Evolutionary conservation across 1,140 invertebrate species (phyloP), one percentile per base, ranked within the genome.

Genomic region (Ladona fulva): DNA sequence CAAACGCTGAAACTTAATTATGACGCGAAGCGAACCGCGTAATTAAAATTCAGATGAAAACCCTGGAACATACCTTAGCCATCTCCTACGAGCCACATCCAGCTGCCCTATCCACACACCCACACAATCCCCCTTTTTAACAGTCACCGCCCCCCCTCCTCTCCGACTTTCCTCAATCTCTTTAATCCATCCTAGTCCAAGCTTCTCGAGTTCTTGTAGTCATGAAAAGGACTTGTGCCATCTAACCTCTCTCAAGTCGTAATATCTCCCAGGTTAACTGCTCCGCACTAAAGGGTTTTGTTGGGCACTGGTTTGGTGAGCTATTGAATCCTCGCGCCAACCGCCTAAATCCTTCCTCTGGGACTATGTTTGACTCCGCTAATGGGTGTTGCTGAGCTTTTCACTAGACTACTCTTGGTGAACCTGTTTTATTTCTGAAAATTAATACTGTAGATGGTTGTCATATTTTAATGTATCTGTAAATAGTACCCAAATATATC

Each of bases 41-140:
- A 66, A 66, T 66, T 66, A 66, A 66, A 66, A 66, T 66, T 66
- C 52, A 66, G n/a, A 66, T 66, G 52, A 66, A 66, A 66, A 66
- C 52, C 52, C 52, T 66, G 52, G 52, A 22, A 66, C 52, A 66
- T 66, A 66, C 52, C 52, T 66, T 12, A 66, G n/a, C 52, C 52
- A 66, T 66, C 52, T 22, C 16, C 52, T 19, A 22, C n/a, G 3
- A 66, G n/a, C 52, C 52, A 66, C 52, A 16, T 66, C 52, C 52
- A 66, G 52, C 52, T 66, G 52, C 52, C 44, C 44, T 19, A 52
- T 10, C 44, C 52, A 66, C n/a, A 66, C 52, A 66, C n/a, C 52
- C n/a, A 66, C 52, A 19, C 52, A 3, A 6, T 66, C 52, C 44
- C 19, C 12, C 52, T 66, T 22, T 22, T 66, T 22, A 16, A 66